Evolutionary conservation across 92 coral and sea anemone species (phyloP).

Genomic region (Heliopora coerulea): DNA sequence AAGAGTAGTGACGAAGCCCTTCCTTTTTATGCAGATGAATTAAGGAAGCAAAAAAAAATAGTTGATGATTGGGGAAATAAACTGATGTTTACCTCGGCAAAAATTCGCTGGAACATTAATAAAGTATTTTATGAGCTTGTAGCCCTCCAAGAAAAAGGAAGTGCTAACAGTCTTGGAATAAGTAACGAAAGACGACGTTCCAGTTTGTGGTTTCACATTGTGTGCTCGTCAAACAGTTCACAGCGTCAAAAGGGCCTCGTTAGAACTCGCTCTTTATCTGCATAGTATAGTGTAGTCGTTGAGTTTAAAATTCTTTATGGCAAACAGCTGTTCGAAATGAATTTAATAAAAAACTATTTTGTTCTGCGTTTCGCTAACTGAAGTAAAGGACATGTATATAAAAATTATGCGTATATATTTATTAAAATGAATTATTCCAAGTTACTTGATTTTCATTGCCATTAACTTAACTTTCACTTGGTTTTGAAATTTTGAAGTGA

Average conservation of each 20-base stretch:
- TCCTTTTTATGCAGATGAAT: background rate
- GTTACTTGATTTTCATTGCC: too few species aligned
- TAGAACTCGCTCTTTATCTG: conserved; percentile 25
- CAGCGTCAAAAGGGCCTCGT: background rate
- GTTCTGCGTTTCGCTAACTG: too few species aligned
- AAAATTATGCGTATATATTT: too few species aligned
- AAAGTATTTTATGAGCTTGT: conserved; percentile 38
- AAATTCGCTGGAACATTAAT: conserved; percentile 33
- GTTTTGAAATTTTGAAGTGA: too few species aligned
- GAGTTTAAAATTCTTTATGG: background rate
- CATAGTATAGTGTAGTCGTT: background rate
- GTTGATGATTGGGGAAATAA: conserved; percentile 31
- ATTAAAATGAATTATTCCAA: too few species aligned
- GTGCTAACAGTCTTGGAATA: background rate
- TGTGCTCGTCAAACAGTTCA: background rate
- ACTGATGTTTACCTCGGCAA: conserved; percentile 38
- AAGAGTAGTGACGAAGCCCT: background rate
- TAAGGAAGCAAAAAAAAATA: conserved; percentile 11
- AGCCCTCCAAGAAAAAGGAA: conserved; percentile 21
- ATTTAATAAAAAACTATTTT: background rate
- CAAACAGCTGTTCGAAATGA: background rate
- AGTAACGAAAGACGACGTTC: conserved; percentile 22
- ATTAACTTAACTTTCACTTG: too few species aligned
- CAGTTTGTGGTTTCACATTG: conserved; percentile 28
- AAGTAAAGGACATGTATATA: too few species aligned